phyloP scores from a whole-genome alignment of 2,113 vertebrate species.

The Spermophilus dauricus region DNA sequence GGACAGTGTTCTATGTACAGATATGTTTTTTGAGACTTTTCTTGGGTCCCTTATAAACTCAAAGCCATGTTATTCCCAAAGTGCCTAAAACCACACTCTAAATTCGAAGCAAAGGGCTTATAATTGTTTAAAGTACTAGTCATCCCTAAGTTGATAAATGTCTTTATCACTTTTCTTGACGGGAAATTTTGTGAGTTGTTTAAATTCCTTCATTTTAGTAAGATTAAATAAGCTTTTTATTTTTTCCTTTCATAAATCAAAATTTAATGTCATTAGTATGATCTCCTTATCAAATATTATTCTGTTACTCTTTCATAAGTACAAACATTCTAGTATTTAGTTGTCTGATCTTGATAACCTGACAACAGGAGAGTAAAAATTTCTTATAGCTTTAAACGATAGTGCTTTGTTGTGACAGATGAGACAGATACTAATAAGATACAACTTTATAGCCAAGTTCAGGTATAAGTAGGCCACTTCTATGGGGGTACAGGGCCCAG shows the following conservation, averaged over 20 bases:
- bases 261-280: neutral
- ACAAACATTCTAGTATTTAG: neutral
- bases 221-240: neutral
- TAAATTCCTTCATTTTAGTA: neutral
- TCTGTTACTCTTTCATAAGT: neutral
- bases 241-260: constrained; percentile 1
- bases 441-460: neutral
- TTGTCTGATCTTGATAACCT: neutral
- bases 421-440: neutral
- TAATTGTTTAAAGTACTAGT: constrained; percentile 22
- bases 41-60: neutral
- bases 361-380: neutral
- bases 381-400: neutral
- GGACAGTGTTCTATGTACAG: neutral
- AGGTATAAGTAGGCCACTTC: neutral
- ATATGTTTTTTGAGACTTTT: neutral
- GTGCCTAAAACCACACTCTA: neutral
- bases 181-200: neutral
- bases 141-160: neutral
- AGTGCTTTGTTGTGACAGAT: neutral
- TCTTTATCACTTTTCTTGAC: neutral
- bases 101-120: neutral
- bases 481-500: neutral
- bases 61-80: neutral
- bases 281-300: neutral